Percentiles rank a stretch among this genome's conserved stretches.
These are phyloP conservation scores for Hyles lineata DNA, from an alignment of 2,888 invertebrate genomes.

Conservation along the genomic window DNA sequence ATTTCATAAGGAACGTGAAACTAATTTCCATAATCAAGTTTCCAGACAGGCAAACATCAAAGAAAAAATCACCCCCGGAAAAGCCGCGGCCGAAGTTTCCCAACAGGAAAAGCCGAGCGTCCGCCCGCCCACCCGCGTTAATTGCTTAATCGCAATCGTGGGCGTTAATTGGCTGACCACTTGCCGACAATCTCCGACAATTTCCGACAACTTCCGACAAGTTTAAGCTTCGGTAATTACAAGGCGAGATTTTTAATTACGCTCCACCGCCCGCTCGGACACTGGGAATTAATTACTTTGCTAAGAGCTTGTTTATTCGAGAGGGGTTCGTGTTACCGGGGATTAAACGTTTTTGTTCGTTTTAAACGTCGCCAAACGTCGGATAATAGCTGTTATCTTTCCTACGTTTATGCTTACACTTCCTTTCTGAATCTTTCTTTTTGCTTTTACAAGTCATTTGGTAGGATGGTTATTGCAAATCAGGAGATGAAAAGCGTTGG, in stretches of 20 bases:
- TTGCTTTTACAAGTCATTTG: neutral
- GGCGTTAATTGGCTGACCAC: constrained; percentile 81
- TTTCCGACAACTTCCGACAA: constrained; percentile 69
- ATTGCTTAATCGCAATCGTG: constrained; percentile 82
- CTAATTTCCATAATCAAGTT: constrained; percentile 46
- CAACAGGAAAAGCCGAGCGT: constrained; percentile 70
- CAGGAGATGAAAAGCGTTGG: neutral
- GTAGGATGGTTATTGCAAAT: neutral
- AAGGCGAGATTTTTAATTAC: constrained; percentile 84
- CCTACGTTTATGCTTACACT: neutral
- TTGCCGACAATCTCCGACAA: constrained; percentile 70
- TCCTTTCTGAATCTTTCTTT: neutral
- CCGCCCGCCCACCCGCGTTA: constrained; percentile 80
- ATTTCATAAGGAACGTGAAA: constrained; percentile 27
- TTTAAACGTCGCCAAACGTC: constrained; percentile 20
- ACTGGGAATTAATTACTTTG: constrained; percentile 77
- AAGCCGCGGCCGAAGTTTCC: constrained; percentile 57
- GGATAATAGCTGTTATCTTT: constrained; percentile 20
- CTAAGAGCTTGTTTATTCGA: constrained; percentile 53
- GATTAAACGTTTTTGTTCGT: constrained; percentile 28
- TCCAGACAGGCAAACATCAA: constrained; percentile 48
- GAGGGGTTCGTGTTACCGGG: constrained; percentile 59
- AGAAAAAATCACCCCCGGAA: constrained; percentile 46
- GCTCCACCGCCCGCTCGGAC: constrained; percentile 69
- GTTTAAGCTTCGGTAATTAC: constrained; percentile 77